Base-by-base conservation (phyloP, 1,140 invertebrate genomes). In the Cataglyphis hispanica region DNA sequence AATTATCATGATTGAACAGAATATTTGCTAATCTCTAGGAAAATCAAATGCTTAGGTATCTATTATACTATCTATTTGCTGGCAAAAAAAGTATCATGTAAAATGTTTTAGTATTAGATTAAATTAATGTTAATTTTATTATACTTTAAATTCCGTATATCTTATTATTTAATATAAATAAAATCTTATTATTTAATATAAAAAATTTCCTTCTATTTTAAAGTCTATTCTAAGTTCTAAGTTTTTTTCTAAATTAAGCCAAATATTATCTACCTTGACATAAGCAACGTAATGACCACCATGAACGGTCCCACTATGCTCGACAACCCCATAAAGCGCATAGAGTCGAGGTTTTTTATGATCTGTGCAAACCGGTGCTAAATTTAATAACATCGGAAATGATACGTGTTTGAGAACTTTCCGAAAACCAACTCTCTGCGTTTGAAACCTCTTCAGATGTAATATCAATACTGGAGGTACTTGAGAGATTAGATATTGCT, bases 271-370 rank as follows among this genome's bases (percentile, higher is more conserved):
- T 88, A 98, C 97, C 95, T 98, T 98, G 1, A 98, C 98, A 92
- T 99, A 99, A 8, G 99, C 98, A n/a, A 98, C 97, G 93, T 99
- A 99, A 95, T 99, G 99, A 4, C 99, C 99, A 67, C 98, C 97
- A 90, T 97, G 97, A 86, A 99, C 96, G 19, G 97, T 97, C 3
- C 99, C 99, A 81, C 97, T 97, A 92, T 99, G 99, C 92, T 98
- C 98, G 19, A 99, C 98, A 8, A 99, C 97, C 4, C 98, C 99
- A 92, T 99, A 99, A 25, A 99, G 95, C 0, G 98, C 97, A 94
- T 99, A 99, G 27, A 98, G 93, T 34, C 96, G 96, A 34, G 95
- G 94, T 92, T 97, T 96, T 67, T 97, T 96, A 90, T 97, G 96
- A 56, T 97, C 97, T 66, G 97, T 98, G 91, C 98, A 99, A 93